A percentile compares a stretch with the other conserved stretches of the same genome.
Evolutionary conservation across 2,113 vertebrate genomes (phyloP).

Genomic region (Odocoileus virginianus): DNA sequence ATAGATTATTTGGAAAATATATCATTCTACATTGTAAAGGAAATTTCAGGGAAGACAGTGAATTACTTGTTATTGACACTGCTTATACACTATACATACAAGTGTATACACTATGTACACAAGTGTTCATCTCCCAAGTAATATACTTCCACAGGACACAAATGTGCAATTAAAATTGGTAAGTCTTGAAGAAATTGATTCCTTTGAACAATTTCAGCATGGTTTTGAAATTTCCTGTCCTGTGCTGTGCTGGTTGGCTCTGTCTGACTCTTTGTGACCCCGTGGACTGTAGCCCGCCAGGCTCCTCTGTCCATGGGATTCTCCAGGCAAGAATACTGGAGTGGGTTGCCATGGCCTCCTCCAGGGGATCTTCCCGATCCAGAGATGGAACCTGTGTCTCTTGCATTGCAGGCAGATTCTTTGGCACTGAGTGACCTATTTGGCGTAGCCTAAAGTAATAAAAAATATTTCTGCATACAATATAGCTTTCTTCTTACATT

Average conservation of each 20-base stretch:
- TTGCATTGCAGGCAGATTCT: neutral
- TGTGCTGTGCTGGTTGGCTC: neutral
- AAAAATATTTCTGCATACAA: neutral
- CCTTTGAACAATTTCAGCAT: neutral
- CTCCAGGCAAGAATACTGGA: neutral
- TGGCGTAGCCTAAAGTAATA: neutral
- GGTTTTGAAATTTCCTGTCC: neutral
- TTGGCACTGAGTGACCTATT: neutral
- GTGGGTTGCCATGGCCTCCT: neutral
- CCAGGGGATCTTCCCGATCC: neutral
- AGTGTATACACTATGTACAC: neutral
- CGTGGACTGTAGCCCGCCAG: neutral
- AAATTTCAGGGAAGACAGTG: neutral
- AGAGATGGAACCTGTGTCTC: neutral
- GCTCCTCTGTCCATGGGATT: neutral
- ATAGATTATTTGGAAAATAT: neutral
- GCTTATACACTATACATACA: neutral
- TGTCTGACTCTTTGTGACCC: neutral
- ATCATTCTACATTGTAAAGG: neutral
- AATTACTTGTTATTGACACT: neutral
- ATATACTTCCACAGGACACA: neutral
- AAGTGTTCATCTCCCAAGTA: neutral
- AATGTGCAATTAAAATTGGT: neutral
- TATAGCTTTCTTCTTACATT: neutral
- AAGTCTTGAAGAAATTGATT: neutral